These are phyloP conservation scores for Anguilla anguilla DNA, from an alignment of 2,797 vertebrate genomes.

Conservation along the genomic window DNA sequence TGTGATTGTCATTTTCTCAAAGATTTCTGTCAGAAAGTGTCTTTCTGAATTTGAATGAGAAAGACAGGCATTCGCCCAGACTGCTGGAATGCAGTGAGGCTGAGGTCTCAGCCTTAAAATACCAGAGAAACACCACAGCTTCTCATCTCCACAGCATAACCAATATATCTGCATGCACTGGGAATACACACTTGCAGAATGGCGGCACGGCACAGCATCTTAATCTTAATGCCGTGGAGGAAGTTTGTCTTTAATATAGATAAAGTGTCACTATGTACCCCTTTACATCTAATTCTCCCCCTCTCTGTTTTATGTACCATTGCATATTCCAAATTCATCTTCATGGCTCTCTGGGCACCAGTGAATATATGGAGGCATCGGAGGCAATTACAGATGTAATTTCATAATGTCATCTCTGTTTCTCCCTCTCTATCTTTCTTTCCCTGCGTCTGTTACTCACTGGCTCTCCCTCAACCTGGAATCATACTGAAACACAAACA, in stretches of 20 bases:
- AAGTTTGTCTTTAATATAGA: neutral
- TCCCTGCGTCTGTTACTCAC: neutral
- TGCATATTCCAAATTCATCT: slow-evolving; percentile 3
- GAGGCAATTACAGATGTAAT: slow-evolving; percentile 16
- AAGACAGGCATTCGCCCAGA: neutral
- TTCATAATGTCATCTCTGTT: slow-evolving; percentile 6
- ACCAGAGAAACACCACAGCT: neutral
- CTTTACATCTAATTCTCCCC: neutral
- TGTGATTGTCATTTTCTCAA: neutral
- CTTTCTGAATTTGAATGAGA: slow-evolving; percentile 6
- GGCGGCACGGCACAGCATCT: neutral
- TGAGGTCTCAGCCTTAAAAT: neutral
- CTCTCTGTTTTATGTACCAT: slow-evolving; percentile 5
- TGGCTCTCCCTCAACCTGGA: neutral
- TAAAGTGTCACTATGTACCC: neutral
- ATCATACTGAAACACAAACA: neutral
- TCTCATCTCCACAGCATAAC: neutral
- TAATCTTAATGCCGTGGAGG: neutral
- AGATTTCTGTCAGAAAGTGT: slow-evolving; percentile 5
- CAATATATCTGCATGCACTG: neutral
- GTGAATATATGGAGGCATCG: slow-evolving; percentile 31
- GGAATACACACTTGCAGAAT: neutral
- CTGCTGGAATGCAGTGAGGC: neutral
- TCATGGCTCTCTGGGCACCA: slow-evolving; percentile 21
- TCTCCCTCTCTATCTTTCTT: neutral